Conservation (phyloP, 1,140 invertebrate species). For the Hestina assimilis region DNA sequence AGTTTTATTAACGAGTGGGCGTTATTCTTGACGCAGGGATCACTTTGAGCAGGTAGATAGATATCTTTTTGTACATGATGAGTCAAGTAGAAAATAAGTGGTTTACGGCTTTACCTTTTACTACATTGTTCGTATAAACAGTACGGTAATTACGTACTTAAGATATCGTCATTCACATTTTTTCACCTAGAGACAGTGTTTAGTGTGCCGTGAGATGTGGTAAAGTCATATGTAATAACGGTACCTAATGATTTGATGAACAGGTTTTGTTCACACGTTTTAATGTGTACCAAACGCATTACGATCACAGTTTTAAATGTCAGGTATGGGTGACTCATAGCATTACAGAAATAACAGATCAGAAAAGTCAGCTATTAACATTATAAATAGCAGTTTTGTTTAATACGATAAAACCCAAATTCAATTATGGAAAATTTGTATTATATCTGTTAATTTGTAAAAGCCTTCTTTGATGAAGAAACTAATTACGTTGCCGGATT, state of each 20-base stretch:
- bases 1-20: too few relatives aligned
- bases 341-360: too few relatives aligned
- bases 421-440: too few relatives aligned
- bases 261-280: not conserved
- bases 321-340: not conserved
- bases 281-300: too few relatives aligned
- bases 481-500: not conserved
- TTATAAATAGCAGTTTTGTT: not conserved
- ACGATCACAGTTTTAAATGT: too few relatives aligned
- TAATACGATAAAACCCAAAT: too few relatives aligned
- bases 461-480: too few relatives aligned
- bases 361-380: not conserved
- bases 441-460: too few relatives aligned
- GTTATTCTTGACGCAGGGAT: too few relatives aligned
- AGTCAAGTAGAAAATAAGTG: too few relatives aligned
- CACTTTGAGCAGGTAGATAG: too few relatives aligned
- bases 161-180: not conserved
- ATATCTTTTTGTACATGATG: too few relatives aligned
- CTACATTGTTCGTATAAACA: not conserved
- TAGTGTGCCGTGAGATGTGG: constrained; percentile 13
- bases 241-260: constrained; percentile 10
- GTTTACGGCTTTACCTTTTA: not conserved
- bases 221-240: constrained; percentile 4
- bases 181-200: not conserved
- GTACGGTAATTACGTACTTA: not conserved